Evolutionary conservation across 2,888 invertebrate genomes (phyloP).

Genomic region (Limnephilus rhombicus): DNA sequence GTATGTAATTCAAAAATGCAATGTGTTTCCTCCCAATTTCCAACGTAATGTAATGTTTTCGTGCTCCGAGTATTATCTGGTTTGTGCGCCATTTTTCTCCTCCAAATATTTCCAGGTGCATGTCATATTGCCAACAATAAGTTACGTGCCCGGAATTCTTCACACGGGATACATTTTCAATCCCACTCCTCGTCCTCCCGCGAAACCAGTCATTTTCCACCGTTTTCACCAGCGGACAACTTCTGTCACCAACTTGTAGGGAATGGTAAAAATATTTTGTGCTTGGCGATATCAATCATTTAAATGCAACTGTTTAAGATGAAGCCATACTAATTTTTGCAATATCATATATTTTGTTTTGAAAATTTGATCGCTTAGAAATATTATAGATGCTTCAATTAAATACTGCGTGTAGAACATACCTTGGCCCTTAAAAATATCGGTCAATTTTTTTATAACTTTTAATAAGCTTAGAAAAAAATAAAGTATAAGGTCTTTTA

Average conservation of each 20-base stretch:
- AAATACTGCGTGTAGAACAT: no score
- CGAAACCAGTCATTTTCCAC: not conserved
- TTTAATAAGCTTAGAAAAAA: no score
- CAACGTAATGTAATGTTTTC: not conserved
- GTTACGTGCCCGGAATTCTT: constrained; percentile 41
- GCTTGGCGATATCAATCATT: not conserved
- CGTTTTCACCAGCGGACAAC: not conserved
- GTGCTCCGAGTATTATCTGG: not conserved
- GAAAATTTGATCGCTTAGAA: no score
- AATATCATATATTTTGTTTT: no score
- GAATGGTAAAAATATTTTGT: not conserved
- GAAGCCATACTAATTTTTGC: no score
- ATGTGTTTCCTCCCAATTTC: not conserved
- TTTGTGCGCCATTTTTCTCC: constrained; percentile 42
- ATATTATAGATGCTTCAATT: no score
- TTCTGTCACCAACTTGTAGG: not conserved
- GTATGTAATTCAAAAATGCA: not conserved
- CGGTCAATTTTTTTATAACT: no score
- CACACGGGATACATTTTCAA: constrained; percentile 35
- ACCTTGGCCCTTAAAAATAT: no score
- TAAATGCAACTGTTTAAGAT: not conserved
- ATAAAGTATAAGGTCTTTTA: no score
- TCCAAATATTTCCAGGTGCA: constrained; percentile 45
- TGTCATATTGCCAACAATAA: constrained; percentile 46
- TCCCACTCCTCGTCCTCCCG: not conserved